phyloP scores from a whole-genome alignment of 2,797 vertebrate genomes.

The Tenualosa thibaudeaui region DNA sequence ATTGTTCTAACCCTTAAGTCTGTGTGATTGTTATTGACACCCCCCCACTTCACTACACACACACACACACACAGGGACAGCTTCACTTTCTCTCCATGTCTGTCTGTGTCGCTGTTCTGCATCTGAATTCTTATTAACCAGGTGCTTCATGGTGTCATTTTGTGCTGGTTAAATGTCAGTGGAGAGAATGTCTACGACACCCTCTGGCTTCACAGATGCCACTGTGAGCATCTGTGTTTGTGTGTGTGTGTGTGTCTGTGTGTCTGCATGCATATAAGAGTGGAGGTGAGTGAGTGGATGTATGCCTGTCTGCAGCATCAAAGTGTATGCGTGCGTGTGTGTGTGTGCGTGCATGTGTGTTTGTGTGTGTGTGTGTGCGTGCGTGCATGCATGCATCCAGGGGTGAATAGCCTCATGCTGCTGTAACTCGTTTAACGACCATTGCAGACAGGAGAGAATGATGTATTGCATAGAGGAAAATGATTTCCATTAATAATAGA shows the following conservation, averaged over 20 bases:
- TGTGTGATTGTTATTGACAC: not conserved
- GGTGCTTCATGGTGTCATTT: not conserved
- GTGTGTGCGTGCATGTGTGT: not conserved
- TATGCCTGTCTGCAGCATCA: not conserved
- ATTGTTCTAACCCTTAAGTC: too few relatives aligned
- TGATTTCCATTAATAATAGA: not conserved
- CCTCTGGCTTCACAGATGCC: not conserved
- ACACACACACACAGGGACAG: too few relatives aligned
- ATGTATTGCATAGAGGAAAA: not conserved
- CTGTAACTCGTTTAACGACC: not conserved
- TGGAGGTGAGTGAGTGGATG: not conserved
- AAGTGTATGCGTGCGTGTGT: not conserved
- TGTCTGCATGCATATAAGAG: not conserved
- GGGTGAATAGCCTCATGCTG: not conserved
- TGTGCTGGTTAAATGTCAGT: conserved; percentile 16
- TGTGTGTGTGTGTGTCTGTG: not conserved
- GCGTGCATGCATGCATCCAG: not conserved
- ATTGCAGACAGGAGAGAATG: not conserved
- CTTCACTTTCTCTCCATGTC: not conserved
- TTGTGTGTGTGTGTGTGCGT: not conserved
- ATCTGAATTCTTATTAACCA: not conserved
- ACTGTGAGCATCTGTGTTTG: conserved; percentile 43
- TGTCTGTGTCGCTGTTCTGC: not conserved
- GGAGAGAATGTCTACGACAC: not conserved
- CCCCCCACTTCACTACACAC: not conserved